A percentile compares a stretch with the other conserved stretches of the same genome.
These are phyloP conservation scores for Drosophila prosaltans DNA, from an alignment of 1,140 invertebrate genomes.

Conservation along the genomic window DNA sequence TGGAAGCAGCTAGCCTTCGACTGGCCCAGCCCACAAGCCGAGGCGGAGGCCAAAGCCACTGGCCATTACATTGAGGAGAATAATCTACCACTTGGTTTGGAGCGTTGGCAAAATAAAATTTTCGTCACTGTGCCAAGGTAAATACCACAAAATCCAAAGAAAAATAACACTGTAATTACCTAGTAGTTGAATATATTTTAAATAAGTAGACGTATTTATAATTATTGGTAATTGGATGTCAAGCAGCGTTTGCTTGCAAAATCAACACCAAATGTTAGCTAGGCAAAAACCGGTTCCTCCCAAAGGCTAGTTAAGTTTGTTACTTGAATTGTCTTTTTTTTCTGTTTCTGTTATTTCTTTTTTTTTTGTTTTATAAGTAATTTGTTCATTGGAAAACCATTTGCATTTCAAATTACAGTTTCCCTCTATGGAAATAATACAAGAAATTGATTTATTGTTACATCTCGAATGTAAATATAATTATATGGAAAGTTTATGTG, in stretches of 20 bases:
- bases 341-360: slow-evolving; percentile 17
- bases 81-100: slow-evolving; percentile 89
- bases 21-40: slow-evolving; percentile 86
- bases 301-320: slow-evolving; percentile 29
- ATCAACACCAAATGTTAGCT: slow-evolving; percentile 41
- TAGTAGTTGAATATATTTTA: slow-evolving; percentile 29
- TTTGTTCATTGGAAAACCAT: slow-evolving; percentile 40
- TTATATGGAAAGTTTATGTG: slow-evolving; percentile 31
- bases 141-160: slow-evolving; percentile 35
- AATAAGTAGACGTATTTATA: slow-evolving; percentile 12
- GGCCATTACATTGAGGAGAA: slow-evolving; percentile 87
- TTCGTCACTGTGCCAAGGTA: slow-evolving; percentile 89
- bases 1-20: slow-evolving; percentile 89
- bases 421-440: slow-evolving; percentile 62
- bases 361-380: not conserved
- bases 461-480: slow-evolving; percentile 17
- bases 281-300: slow-evolving; percentile 65
- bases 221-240: slow-evolving; percentile 52
- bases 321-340: slow-evolving; percentile 5
- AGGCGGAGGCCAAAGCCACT: slow-evolving; percentile 85
- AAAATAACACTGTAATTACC: slow-evolving; percentile 24
- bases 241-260: slow-evolving; percentile 60
- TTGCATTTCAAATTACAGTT: slow-evolving; percentile 65
- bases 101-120: slow-evolving; percentile 89
- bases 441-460: slow-evolving; percentile 27